Percentiles rank a stretch among this genome's conserved stretches.
These are phyloP conservation scores for Leucoptera coffeella DNA, from an alignment of 2,888 invertebrate species.

Conservation along the genomic window DNA sequence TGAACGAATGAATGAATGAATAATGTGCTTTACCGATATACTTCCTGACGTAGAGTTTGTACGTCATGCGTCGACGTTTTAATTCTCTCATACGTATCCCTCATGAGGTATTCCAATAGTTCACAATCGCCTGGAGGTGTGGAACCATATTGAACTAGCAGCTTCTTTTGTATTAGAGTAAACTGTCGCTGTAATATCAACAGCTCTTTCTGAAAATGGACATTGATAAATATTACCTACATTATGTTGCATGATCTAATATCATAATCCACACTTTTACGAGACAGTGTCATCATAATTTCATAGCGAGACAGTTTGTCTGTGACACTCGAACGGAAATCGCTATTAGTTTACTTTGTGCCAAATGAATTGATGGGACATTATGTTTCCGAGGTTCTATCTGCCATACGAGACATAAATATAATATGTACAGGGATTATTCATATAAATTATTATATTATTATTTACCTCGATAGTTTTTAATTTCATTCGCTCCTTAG, in stretches of 20 bases:
- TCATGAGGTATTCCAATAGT: slow-evolving; percentile 64
- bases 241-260: neutral
- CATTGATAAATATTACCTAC: neutral
- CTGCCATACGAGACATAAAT: no score
- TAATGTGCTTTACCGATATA: neutral
- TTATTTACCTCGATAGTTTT: slow-evolving; percentile 23
- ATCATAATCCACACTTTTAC: neutral
- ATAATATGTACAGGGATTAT: no score
- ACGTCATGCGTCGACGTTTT: slow-evolving; percentile 27
- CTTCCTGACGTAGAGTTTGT: neutral
- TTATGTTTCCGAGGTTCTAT: no score
- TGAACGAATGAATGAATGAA: no score
- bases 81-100: slow-evolving; percentile 63
- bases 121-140: slow-evolving; percentile 69
- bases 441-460: neutral
- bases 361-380: no score
- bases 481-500: slow-evolving; percentile 26
- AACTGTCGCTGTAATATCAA: slow-evolving; percentile 63
- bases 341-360: no score
- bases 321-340: no score
- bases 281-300: no score
- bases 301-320: no score
- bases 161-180: slow-evolving; percentile 67
- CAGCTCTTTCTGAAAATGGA: slow-evolving; percentile 30
- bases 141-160: slow-evolving; percentile 73